Evolutionary conservation across 2,113 vertebrate species (phyloP).

Genomic region (Triplophysa rosa): DNA sequence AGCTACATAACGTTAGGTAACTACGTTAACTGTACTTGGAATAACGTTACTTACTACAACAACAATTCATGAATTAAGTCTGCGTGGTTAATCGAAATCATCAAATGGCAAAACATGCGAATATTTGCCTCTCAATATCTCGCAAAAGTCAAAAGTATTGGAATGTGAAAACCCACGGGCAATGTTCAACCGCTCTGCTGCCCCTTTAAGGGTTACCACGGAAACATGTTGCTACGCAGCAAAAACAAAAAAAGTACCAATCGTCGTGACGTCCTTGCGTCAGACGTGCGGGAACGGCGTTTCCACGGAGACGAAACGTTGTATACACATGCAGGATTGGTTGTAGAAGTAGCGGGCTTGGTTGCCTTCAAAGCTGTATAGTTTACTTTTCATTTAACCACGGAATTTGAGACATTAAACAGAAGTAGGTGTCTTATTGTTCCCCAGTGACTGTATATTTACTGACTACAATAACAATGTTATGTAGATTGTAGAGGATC

Average conservation of each 20-base stretch:
- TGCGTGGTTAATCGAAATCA: neutral
- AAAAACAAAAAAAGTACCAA: constrained; percentile 80
- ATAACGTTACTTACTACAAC: neutral
- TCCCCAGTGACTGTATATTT: neutral
- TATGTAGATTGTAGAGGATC: neutral
- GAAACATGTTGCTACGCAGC: constrained; percentile 79
- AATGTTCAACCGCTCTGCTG: neutral
- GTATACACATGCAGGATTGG: constrained; percentile 65
- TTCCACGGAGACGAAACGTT: constrained; percentile 76
- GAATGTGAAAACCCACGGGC: neutral
- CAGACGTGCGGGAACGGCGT: constrained; percentile 73
- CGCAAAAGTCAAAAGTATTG: neutral
- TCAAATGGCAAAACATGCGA: neutral
- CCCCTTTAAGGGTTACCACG: constrained; percentile 63
- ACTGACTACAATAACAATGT: neutral
- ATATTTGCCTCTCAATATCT: neutral
- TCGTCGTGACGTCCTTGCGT: constrained; percentile 77
- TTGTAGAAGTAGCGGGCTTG: constrained; percentile 19
- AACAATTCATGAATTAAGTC: neutral
- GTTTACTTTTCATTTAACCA: constrained; percentile 12
- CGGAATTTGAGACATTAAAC: neutral
- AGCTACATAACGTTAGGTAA: neutral
- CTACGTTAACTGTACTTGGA: too few species aligned
- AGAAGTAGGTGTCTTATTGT: neutral
- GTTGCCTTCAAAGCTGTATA: constrained; percentile 9